Evolutionary conservation across 2,888 invertebrate genomes (phyloP), one percentile per base, ranked within the genome.

Genomic region (Papilio gigon): DNA sequence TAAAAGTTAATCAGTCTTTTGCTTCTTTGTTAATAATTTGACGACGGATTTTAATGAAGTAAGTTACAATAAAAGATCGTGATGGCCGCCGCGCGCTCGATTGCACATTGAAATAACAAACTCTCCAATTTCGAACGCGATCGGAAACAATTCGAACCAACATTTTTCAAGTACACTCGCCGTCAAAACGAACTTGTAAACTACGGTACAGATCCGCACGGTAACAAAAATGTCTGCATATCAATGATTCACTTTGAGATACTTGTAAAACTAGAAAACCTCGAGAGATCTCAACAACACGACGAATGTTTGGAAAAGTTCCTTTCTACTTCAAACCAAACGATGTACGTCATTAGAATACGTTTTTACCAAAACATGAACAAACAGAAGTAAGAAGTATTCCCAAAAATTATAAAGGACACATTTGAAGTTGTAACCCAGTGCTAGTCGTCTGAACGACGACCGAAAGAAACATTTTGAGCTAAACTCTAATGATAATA

Each of bases 171-270:
- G 20, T 14, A 30, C 50, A 56, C 20, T 58, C 40, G 5, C 27
- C 30, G 42, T 42, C 20, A 42, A 50, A 27, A 12, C 6, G n/a
- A 53, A 67, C 40, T 53, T 40, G 53, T 62, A 62, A 68, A 63
- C 58, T 44, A 65, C 40, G 35, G 56, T 9, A 25, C n/a, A 20
- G 12, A 27, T 4, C 14, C 33, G 33, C 33, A 22, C 6, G 4
- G 42, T 22, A 35, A 47, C 1, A 4, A 35, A 25, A 37, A 47
- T 25, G 4, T 37, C 25, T 59, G 25, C 50, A 60, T 67, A 20
- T 37, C 60, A 60, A 60, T 14, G 25, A 25, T 44, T 50, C 37
- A 35, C 27, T 67, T 50, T 59, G 25, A 47, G 25, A 47, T 37
- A 47, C 11, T 42, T 60, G 25, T 14, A 4, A 60, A 25, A 50